phyloP scores from a whole-genome alignment of 2,888 invertebrate genomes.

The Zhengitettix transpicula region DNA sequence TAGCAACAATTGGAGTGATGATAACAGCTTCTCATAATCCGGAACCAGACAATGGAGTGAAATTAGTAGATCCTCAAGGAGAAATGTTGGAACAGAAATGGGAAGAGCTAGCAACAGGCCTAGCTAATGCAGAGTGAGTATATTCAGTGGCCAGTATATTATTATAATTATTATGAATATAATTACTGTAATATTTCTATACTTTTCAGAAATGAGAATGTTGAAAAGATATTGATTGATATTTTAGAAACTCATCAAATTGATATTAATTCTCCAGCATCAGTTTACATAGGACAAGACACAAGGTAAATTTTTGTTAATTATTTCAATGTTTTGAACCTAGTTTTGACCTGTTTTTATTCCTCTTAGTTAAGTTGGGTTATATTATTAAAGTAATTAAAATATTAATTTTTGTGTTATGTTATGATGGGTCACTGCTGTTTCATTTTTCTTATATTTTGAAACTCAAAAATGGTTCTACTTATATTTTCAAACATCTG shows the following conservation, averaged over 20 bases:
- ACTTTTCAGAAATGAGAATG: slow-evolving; percentile 45
- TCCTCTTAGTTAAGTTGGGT: too few species aligned
- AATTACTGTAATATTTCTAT: background rate
- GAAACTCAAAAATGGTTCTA: background rate
- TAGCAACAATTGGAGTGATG: slow-evolving; percentile 85
- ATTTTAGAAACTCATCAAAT: slow-evolving; percentile 57
- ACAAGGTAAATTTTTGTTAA: slow-evolving; percentile 34
- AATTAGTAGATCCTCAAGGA: slow-evolving; percentile 87
- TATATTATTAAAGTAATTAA: slow-evolving; percentile 9
- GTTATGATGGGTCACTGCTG: background rate
- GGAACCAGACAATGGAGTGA: slow-evolving; percentile 90
- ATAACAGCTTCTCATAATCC: slow-evolving; percentile 98
- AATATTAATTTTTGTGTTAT: slow-evolving; percentile 20
- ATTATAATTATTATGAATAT: background rate
- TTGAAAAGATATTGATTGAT: slow-evolving; percentile 48
- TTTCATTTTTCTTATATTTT: background rate
- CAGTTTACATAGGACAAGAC: slow-evolving; percentile 70
- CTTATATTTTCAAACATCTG: background rate
- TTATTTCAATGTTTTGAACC: background rate
- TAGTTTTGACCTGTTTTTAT: background rate
- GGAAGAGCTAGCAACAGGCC: slow-evolving; percentile 75
- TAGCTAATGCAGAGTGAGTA: slow-evolving; percentile 61
- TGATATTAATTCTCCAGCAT: slow-evolving; percentile 50
- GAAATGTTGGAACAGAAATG: slow-evolving; percentile 90
- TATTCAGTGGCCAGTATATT: background rate